Percentiles rank a stretch among this genome's conserved stretches.
Conservation (phyloP, 2,888 invertebrate species). For the Thyatira batis region DNA sequence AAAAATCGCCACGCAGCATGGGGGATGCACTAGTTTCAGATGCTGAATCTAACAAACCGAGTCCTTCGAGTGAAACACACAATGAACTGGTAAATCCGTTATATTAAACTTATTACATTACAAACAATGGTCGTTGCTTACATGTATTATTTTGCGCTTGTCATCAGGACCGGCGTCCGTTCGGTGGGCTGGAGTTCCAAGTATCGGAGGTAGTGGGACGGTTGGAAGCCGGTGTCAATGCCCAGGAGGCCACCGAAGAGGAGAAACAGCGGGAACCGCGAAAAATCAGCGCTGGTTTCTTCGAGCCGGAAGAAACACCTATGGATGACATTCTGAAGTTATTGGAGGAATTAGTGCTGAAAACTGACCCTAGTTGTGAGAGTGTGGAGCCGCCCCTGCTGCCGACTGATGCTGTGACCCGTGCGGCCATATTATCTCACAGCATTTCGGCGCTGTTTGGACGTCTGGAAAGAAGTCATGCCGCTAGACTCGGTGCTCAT, state of each 20-base stretch:
- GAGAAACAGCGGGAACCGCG: slow-evolving; percentile 64
- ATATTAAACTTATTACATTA: slow-evolving; percentile 6
- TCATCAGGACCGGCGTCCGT: slow-evolving; percentile 83
- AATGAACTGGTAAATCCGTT: slow-evolving; percentile 56
- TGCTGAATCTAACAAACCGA: slow-evolving; percentile 58
- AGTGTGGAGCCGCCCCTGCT: slow-evolving; percentile 83
- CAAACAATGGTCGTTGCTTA: background rate
- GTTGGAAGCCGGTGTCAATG: slow-evolving; percentile 85
- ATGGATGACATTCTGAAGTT: slow-evolving; percentile 84
- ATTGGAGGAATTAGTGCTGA: slow-evolving; percentile 83
- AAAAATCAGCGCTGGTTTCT: slow-evolving; percentile 78
- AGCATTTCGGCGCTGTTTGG: slow-evolving; percentile 93
- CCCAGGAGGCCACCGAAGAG: slow-evolving; percentile 65
- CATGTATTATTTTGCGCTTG: slow-evolving; percentile 31
- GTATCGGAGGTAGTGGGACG: slow-evolving; percentile 88
- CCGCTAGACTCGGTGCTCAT: slow-evolving; percentile 90
- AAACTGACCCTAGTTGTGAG: slow-evolving; percentile 84
- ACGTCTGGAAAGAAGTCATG: slow-evolving; percentile 89
- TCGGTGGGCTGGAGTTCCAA: slow-evolving; percentile 86
- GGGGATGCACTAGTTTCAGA: slow-evolving; percentile 71
- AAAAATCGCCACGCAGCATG: slow-evolving; percentile 77
- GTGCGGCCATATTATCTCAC: slow-evolving; percentile 89
- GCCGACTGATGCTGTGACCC: slow-evolving; percentile 83
- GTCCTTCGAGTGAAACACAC: slow-evolving; percentile 47
- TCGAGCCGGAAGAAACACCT: slow-evolving; percentile 79